phyloP scores from a whole-genome alignment of 2,888 invertebrate species.

The Drosophila quasianomalipes region DNA sequence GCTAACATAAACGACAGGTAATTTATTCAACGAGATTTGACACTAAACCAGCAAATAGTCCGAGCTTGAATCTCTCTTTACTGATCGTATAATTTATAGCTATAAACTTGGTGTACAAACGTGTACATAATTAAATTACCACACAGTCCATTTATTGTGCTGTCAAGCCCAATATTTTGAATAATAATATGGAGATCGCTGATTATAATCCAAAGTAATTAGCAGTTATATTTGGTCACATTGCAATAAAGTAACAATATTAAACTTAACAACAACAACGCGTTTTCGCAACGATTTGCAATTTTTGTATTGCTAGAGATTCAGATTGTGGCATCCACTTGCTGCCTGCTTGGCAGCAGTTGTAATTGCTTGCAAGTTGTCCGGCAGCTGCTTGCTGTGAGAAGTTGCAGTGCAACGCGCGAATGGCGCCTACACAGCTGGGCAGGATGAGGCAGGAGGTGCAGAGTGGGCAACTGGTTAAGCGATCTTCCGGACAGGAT shows the following conservation, averaged over 20 bases:
- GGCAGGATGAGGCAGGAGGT: conserved; percentile 67
- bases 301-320: conserved; percentile 15
- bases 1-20: neutral
- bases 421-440: conserved; percentile 86
- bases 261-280: conserved; percentile 24
- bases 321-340: conserved; percentile 25
- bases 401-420: conserved; percentile 59
- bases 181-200: neutral
- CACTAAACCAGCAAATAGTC: neutral
- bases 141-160: neutral
- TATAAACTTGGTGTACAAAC: neutral
- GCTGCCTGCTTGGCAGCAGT: conserved; percentile 28
- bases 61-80: neutral
- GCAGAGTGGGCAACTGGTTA: conserved; percentile 41
- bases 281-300: conserved; percentile 32
- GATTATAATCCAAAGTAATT: neutral
- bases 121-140: neutral
- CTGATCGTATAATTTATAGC: neutral
- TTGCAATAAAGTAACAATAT: neutral
- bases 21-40: neutral
- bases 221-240: conserved; percentile 14
- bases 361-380: conserved; percentile 49
- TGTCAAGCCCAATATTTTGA: neutral
- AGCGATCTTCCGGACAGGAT: conserved; percentile 13
- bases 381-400: conserved; percentile 44